These are phyloP conservation scores for Nixonia krombeini DNA, from an alignment of 1,140 invertebrate genomes.

Conservation along the genomic window DNA sequence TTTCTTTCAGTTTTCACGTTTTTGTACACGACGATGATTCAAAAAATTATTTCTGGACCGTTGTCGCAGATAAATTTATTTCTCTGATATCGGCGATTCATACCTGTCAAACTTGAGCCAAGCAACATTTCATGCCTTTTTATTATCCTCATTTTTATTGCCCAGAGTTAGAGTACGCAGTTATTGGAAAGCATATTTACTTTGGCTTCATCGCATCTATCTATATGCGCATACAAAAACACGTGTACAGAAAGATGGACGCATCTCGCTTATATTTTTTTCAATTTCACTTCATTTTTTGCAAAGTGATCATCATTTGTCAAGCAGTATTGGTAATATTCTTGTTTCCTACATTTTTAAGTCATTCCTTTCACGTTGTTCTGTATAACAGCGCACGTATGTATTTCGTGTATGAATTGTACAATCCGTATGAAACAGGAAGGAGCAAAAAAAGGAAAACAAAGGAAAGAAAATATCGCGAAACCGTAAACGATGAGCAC, in stretches of 20 bases:
- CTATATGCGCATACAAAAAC: slow-evolving; percentile 11
- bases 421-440: no score
- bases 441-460: not conserved
- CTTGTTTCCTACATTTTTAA: slow-evolving; percentile 1
- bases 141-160: slow-evolving; percentile 37
- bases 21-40: slow-evolving; percentile 22
- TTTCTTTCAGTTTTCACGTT: not conserved
- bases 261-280: no score
- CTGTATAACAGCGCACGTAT: not conserved
- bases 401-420: no score
- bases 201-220: slow-evolving; percentile 27
- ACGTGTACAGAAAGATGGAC: no score
- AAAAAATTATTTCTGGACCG: slow-evolving; percentile 29
- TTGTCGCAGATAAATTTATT: slow-evolving; percentile 26
- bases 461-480: not conserved
- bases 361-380: not conserved
- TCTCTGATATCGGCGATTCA: slow-evolving; percentile 17
- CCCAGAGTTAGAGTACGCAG: slow-evolving; percentile 17
- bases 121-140: slow-evolving; percentile 27
- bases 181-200: slow-evolving; percentile 31
- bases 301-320: no score
- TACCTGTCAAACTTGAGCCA: slow-evolving; percentile 34
- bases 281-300: no score
- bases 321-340: no score
- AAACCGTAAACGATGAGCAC: slow-evolving; percentile 16